Conservation (phyloP, 2,113 vertebrate species). For the Mus pahari region DNA sequence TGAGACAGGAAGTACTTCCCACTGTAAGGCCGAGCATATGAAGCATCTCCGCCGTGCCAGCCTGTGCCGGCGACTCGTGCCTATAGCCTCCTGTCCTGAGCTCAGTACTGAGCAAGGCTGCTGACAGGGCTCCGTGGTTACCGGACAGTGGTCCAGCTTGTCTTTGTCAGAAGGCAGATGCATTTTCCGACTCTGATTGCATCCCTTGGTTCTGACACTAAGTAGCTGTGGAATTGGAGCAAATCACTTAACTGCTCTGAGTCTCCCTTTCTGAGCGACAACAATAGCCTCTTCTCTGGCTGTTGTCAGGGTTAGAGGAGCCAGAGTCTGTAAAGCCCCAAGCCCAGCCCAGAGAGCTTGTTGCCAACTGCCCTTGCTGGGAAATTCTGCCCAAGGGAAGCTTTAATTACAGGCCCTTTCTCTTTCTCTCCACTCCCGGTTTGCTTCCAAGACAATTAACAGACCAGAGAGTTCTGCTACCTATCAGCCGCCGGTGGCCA, state of each 20-base stretch:
- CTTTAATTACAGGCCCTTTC: conserved; percentile 63
- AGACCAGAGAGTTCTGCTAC: conserved; percentile 65
- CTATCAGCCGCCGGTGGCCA: conserved; percentile 17
- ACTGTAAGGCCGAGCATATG: accelerated
- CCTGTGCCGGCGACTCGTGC: neutral
- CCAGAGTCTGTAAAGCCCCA: neutral
- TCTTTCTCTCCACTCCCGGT: conserved; percentile 37
- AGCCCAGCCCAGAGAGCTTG: neutral
- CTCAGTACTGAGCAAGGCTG: neutral
- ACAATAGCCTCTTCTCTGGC: neutral
- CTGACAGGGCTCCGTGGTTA: neutral
- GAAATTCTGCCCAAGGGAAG: conserved; percentile 62
- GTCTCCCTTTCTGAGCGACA: conserved; percentile 7
- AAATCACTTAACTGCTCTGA: neutral
- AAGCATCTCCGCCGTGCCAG: accelerated
- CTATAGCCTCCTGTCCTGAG: neutral
- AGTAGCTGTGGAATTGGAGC: neutral
- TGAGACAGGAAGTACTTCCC: neutral
- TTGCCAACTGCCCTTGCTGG: neutral
- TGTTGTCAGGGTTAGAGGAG: conserved; percentile 22
- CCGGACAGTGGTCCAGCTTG: neutral
- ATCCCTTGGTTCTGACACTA: neutral
- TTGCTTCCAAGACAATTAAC: conserved; percentile 74
- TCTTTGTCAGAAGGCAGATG: neutral
- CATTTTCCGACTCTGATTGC: neutral